Conservation (phyloP, 2,888 invertebrate species). For the Andrena dorsata region DNA sequence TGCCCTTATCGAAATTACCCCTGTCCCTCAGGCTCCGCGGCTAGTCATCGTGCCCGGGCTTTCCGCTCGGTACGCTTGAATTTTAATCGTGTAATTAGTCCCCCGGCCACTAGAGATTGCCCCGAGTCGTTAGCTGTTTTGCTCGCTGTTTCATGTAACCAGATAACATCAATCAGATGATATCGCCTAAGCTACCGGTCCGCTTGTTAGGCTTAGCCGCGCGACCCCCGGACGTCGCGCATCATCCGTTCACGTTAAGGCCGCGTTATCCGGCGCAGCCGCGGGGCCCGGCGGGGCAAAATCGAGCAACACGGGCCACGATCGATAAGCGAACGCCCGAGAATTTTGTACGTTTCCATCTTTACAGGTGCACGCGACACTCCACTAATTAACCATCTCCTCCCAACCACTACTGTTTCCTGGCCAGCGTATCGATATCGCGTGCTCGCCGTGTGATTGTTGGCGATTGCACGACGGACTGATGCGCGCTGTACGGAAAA, state of each 20-base stretch:
- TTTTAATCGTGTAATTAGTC: conserved; percentile 74
- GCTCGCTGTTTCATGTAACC: conserved; percentile 53
- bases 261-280: conserved; percentile 34
- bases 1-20: conserved; percentile 29
- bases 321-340: conserved; percentile 42
- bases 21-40: conserved; percentile 2
- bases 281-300: conserved; percentile 16
- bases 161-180: conserved; percentile 66
- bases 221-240: conserved; percentile 27
- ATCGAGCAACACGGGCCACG: conserved; percentile 35
- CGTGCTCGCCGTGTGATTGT: neutral
- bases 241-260: conserved; percentile 55
- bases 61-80: conserved; percentile 58
- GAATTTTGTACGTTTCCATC: conserved; percentile 45
- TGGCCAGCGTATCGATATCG: neutral
- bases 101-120: conserved; percentile 45
- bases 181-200: conserved; percentile 63
- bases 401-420: neutral
- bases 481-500: neutral
- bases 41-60: conserved; percentile 16
- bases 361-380: conserved; percentile 45
- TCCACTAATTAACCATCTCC: conserved; percentile 44
- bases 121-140: conserved; percentile 43
- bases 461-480: neutral
- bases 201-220: conserved; percentile 59